Conservation (phyloP, 2,797 vertebrate genomes). For the Syncerus caffer region DNA sequence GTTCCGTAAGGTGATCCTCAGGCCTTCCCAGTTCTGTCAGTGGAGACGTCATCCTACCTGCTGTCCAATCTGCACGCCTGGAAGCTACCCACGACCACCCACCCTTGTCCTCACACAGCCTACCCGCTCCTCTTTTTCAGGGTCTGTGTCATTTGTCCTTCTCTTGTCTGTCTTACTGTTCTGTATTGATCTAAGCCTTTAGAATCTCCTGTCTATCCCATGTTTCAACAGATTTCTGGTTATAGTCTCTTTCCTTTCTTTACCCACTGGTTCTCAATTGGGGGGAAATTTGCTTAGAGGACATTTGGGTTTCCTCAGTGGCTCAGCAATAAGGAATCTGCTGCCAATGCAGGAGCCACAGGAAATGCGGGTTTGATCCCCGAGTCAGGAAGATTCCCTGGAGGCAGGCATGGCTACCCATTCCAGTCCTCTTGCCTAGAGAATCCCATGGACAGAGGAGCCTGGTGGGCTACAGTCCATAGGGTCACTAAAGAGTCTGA, state of each 20-base stretch:
- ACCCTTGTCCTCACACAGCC: not conserved
- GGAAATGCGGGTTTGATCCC: not conserved
- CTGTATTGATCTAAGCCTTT: not conserved
- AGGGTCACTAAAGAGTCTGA: not conserved
- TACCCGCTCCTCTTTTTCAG: not conserved
- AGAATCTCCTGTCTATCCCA: not conserved
- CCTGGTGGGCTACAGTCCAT: not conserved
- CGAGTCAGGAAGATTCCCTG: not conserved
- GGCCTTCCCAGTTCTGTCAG: not conserved
- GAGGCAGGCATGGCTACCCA: not conserved
- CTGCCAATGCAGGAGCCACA: not conserved
- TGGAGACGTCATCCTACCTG: not conserved
- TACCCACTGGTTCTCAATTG: not conserved
- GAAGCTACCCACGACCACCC: not conserved
- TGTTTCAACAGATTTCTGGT: not conserved
- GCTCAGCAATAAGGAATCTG: not conserved
- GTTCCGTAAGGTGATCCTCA: not conserved
- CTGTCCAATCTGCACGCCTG: not conserved
- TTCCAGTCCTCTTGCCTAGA: not conserved
- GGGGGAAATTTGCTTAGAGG: not conserved
- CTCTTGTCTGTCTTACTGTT: not conserved
- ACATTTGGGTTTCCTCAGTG: not conserved
- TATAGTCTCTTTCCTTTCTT: not conserved
- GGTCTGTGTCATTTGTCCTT: not conserved
- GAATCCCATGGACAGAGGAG: not conserved